Evolutionary conservation across 2,797 vertebrate genomes (phyloP), one percentile per base, ranked within the genome.

Genomic region (Enteromius mattozi): DNA sequence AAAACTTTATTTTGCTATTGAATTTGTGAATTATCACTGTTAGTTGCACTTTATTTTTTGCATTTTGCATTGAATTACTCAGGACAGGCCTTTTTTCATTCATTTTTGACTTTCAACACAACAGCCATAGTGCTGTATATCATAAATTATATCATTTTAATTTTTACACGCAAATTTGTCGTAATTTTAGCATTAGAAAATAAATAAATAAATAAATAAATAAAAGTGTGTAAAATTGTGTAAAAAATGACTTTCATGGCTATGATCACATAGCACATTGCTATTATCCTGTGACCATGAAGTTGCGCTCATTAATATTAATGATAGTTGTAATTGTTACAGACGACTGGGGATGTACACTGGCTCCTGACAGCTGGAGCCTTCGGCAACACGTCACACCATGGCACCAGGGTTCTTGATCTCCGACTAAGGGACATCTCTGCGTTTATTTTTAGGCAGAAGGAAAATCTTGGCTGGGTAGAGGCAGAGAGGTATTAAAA

Each of bases 291-390:
- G 82, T 85, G 69, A 42, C 81, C 80, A 89, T 92, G 90, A 87
- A 92, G 92, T 91, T 88, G 61, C 84, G 33, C 61, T 89, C 51
- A 83, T 94, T 92, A 92, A 93, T 93, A 94, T 93, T 92, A 93
- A 94, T 89, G 83, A 88, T 86, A 88, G 89, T 66, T 82, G 81
- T 91, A 93, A 94, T 94, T 93, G 92, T 86, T 79, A 88, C 66
- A 87, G 87, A 75, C 92, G 87, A 92, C 91, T 83, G 88, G 82
- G 82, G 88, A 84, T 89, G 87, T 81, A 84, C 80, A 88, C 19
- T 83, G 63, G 83, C 84, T 80, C 83, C 70, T 86, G 89, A 89
- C 90, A 93, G 91, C 89, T 92, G 89, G 88, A 89, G 86, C 78
- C 70, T 84, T 70, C n/a, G 51, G 75, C 79, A 82, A 69, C 33